phyloP scores from a whole-genome alignment of 1,140 invertebrate genomes.

The Drosophila pectinifera region DNA sequence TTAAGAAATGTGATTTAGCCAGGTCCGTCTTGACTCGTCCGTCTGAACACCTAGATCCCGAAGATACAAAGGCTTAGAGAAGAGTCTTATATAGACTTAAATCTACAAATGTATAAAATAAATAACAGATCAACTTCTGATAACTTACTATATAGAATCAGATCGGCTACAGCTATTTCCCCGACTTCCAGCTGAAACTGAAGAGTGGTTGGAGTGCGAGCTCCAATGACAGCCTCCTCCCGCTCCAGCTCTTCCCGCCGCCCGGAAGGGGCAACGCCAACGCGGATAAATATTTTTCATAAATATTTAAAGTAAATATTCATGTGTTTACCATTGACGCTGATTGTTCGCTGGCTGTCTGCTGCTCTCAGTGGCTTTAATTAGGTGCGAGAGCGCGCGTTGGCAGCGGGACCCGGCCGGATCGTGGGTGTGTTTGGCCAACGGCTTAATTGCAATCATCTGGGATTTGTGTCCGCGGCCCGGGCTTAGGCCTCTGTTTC shows the following conservation, averaged over 20 bases:
- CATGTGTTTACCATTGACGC: conserved; percentile 17
- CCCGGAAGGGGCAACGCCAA: conserved; percentile 34
- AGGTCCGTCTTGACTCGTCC: too few relatives aligned
- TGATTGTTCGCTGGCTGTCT: conserved; percentile 20
- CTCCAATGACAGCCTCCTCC: conserved; percentile 4
- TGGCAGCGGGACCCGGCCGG: conserved; percentile 25
- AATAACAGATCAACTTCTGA: too few relatives aligned
- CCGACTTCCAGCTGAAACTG: not conserved
- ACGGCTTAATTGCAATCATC: conserved; percentile 30
- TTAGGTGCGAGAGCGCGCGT: conserved; percentile 51
- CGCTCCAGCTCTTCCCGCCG: not conserved
- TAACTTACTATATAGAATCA: too few relatives aligned
- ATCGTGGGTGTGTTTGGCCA: conserved; percentile 60
- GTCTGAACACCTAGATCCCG: too few relatives aligned
- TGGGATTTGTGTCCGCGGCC: conserved; percentile 18
- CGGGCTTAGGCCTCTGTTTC: conserved; percentile 4
- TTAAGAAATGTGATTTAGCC: too few relatives aligned
- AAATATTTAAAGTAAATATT: conserved; percentile 61
- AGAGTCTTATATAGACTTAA: too few relatives aligned
- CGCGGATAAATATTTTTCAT: conserved; percentile 45
- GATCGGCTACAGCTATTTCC: too few relatives aligned
- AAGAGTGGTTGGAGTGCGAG: not conserved
- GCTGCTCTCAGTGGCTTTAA: conserved; percentile 47
- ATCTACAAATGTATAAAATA: too few relatives aligned
- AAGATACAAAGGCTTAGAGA: too few relatives aligned